Evolutionary conservation across 2,888 invertebrate species (phyloP).

Genomic region (Apodemia duryi): DNA sequence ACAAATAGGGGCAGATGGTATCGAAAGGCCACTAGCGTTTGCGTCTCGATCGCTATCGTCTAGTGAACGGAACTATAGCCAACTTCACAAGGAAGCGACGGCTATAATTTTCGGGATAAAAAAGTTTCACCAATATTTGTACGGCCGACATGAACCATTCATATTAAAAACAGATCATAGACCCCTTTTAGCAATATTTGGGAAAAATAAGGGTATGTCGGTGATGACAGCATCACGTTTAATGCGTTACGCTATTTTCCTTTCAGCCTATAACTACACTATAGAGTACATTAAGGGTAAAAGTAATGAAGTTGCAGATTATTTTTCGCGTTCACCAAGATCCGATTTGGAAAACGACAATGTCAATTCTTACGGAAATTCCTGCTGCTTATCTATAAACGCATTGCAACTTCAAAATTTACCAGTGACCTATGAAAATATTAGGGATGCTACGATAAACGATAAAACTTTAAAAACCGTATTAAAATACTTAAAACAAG

Average conservation of each 20-base stretch:
- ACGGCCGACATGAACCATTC: constrained; percentile 27
- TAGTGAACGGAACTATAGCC: constrained; percentile 29
- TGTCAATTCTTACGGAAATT: constrained; percentile 24
- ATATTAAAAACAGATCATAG: constrained; percentile 35
- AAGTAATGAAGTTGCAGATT: constrained; percentile 32
- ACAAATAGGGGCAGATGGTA: constrained; percentile 19
- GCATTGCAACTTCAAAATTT: constrained; percentile 5
- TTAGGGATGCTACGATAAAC: constrained; percentile 23
- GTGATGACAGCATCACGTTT: constrained; percentile 35
- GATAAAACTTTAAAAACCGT: constrained; percentile 23
- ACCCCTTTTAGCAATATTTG: constrained; percentile 36
- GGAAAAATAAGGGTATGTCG: constrained; percentile 33
- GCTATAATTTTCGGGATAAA: constrained; percentile 22
- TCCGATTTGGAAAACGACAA: constrained; percentile 15
- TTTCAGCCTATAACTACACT: constrained; percentile 34
- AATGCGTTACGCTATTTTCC: constrained; percentile 36
- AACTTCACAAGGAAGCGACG: constrained; percentile 28
- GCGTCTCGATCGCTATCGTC: constrained; percentile 33
- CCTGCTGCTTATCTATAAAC: constrained; percentile 17
- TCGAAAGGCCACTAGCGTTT: constrained; percentile 31
- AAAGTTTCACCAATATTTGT: constrained; percentile 20
- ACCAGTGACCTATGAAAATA: constrained; percentile 21
- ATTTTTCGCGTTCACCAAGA: constrained; percentile 27
- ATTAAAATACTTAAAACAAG: constrained; percentile 20
- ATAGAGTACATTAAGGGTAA: constrained; percentile 36